These are phyloP conservation scores for Scaptomyza graminum DNA, from an alignment of 1,140 invertebrate genomes.

Conservation along the genomic window DNA sequence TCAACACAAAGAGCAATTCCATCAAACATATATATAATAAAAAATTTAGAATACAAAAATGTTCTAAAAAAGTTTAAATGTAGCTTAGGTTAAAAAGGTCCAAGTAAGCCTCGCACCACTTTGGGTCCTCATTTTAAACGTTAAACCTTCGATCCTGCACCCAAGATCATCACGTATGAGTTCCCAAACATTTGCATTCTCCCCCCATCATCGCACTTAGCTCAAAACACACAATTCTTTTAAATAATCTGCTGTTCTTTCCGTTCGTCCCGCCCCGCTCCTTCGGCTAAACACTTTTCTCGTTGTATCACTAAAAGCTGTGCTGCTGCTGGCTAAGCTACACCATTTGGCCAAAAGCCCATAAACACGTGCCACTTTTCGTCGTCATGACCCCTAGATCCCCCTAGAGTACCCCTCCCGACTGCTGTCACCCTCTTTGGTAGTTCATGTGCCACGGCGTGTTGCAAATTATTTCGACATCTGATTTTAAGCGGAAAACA, in stretches of 20 bases:
- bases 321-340: slow-evolving; percentile 26
- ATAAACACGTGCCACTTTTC: slow-evolving; percentile 77
- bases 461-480: slow-evolving; percentile 83
- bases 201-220: neutral
- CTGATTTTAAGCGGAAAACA: slow-evolving; percentile 83
- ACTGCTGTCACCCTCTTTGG: slow-evolving; percentile 17
- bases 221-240: slow-evolving; percentile 1
- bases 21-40: too few relatives aligned
- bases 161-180: too few relatives aligned
- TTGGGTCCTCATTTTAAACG: too few relatives aligned
- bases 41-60: too few relatives aligned
- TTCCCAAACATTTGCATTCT: neutral
- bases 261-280: neutral
- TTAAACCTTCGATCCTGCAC: too few relatives aligned
- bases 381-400: neutral
- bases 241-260: neutral
- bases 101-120: too few relatives aligned
- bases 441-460: slow-evolving; percentile 68
- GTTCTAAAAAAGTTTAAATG: too few relatives aligned
- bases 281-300: neutral
- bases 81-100: too few relatives aligned
- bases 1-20: too few relatives aligned
- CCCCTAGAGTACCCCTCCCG: neutral
- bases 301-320: slow-evolving; percentile 9
- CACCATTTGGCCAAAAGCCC: slow-evolving; percentile 59